A percentile compares a stretch with the other conserved stretches of the same genome.
Evolutionary conservation across 2,797 vertebrate species (phyloP).

Genomic region (Xiphophorus birchmanni): DNA sequence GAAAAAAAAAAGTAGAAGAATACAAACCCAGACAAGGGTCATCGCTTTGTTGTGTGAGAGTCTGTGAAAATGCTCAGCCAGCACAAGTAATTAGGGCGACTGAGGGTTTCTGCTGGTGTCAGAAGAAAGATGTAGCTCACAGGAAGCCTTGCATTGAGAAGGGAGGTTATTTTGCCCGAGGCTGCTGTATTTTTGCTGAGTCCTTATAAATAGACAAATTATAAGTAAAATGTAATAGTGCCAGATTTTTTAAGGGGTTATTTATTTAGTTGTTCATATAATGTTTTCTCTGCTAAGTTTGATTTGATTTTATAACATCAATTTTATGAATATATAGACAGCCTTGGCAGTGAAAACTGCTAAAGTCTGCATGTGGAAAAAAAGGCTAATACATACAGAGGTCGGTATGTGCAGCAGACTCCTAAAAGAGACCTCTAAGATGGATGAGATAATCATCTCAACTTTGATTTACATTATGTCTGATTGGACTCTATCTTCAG

Average conservation of each 20-base stretch:
- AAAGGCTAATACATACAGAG: not conserved
- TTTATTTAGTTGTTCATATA: constrained; percentile 37
- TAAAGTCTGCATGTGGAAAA: not conserved
- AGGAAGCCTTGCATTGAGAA: constrained; percentile 50
- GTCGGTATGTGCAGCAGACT: not conserved
- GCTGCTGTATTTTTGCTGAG: constrained; percentile 19
- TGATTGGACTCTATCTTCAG: not conserved
- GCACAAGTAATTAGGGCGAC: constrained; percentile 67
- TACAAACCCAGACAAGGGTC: constrained; percentile 21
- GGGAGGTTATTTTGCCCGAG: constrained; percentile 57
- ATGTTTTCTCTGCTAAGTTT: constrained; percentile 19
- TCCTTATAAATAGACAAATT: constrained; percentile 38
- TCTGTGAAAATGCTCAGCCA: constrained; percentile 60
- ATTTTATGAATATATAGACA: not conserved
- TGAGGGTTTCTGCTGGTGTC: constrained; percentile 55
- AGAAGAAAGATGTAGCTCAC: constrained; percentile 57
- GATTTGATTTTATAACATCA: constrained; percentile 8
- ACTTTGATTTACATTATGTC: not conserved
- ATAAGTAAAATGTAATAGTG: constrained; percentile 1
- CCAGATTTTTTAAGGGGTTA: not conserved
- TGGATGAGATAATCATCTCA: not conserved
- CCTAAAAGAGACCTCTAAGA: not conserved
- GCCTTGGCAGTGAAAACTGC: not conserved
- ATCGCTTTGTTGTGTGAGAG: constrained; percentile 42
- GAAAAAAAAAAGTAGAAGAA: constrained; percentile 11